Base-by-base conservation (phyloP, 2,113 vertebrate species). In the Aepyceros melampus region DNA sequence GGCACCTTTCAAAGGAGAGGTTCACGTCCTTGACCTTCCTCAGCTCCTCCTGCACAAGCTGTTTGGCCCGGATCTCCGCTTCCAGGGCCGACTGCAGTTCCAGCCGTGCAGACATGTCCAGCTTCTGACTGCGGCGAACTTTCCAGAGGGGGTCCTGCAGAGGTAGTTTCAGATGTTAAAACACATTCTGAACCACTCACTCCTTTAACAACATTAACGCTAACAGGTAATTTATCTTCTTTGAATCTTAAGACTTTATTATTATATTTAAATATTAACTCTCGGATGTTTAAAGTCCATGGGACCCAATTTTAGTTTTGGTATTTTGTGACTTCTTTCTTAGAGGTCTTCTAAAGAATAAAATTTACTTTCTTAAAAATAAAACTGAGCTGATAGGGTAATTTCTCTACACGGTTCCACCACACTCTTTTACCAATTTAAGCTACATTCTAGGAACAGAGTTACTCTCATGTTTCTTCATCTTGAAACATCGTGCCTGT, bases 11-110 rank as follows among this genome's bases (percentile, higher is more conserved):
- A 45, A 99, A 99, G 94, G 98, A 98, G 79, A 99, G 99, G 98
- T 99, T 99, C 71, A 98, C 29, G 55, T 99, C 99, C 93, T 99
- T 99, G 97, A 99, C 98, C 93, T 99, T 99, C 43, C 99, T 98
- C 94, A 99, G 99, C 97, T 99, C 99, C 21, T 99, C 99, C 95
- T 99, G 99, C 5, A 99, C 99, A 1, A 99, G 98, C 90, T 99
- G 99, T 86, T 99, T 99, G 99, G 99, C 99, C 97, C 99, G 99
- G 97, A 99, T 99, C 98, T 99, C 99, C 0, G 99, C 99, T 12
- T 99, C 99, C 17, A 99, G 99, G 0, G 99, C 99, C 0, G 99
- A 99, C 98, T 99, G 99, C n/a, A 99, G 97, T 85, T 99, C 99
- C 96, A 99, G 98, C 19, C 99, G 99, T 0, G 99, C 99, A 0